Evolutionary conservation across 2,797 vertebrate species (phyloP).

Genomic region (Acrocephalus scirpaceus): DNA sequence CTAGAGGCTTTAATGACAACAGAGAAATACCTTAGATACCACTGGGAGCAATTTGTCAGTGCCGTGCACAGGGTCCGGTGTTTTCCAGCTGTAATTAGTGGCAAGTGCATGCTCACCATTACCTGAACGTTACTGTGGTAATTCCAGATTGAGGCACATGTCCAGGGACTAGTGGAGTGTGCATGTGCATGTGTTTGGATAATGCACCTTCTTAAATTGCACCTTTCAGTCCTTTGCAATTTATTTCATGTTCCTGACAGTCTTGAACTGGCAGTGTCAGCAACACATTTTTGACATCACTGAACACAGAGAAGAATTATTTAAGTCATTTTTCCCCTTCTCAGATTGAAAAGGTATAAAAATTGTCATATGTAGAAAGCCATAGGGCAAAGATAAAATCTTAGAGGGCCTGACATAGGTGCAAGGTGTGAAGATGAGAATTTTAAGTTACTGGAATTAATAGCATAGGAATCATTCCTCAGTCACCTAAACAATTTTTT

Average conservation of each 20-base stretch:
- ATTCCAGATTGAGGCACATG: constrained; percentile 69
- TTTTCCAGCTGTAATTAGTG: constrained; percentile 74
- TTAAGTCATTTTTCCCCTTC: background rate
- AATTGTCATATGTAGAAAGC: background rate
- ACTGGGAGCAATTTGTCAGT: constrained; percentile 78
- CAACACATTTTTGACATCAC: constrained; percentile 35
- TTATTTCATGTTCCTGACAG: constrained; percentile 60
- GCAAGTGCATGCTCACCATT: constrained; percentile 52
- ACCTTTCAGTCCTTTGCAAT: constrained; percentile 62
- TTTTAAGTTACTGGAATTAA: background rate
- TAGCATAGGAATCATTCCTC: background rate
- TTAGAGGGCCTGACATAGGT: background rate
- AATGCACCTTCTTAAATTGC: constrained; percentile 58
- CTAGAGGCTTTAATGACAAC: constrained; percentile 63
- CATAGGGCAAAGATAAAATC: background rate
- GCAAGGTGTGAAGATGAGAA: background rate
- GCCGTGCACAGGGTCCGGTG: constrained; percentile 34
- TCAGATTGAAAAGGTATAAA: background rate
- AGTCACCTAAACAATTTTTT: background rate
- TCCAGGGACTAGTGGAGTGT: constrained; percentile 35
- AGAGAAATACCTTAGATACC: constrained; percentile 67
- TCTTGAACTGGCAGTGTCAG: constrained; percentile 19
- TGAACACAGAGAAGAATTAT: background rate
- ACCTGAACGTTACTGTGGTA: constrained; percentile 68
- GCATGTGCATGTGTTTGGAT: background rate